Conservation (phyloP, 2,797 vertebrate species). For the Aerospiza tachiro region DNA sequence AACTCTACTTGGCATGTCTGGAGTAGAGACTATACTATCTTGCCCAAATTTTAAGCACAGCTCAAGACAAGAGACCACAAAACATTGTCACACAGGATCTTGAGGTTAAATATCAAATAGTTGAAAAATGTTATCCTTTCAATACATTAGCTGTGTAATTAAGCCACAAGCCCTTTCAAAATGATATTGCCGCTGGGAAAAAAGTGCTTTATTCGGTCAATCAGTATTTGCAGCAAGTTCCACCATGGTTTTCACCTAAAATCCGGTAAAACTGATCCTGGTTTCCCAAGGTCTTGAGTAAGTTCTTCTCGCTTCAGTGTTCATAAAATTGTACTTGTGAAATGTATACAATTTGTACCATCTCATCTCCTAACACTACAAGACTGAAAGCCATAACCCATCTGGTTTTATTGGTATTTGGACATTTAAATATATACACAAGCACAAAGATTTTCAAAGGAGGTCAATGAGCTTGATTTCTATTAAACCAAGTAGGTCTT, state of each 20-base stretch:
- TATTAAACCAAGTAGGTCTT: neutral
- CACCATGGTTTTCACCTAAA: neutral
- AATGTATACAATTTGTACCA: neutral
- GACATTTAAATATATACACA: neutral
- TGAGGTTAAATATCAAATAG: neutral
- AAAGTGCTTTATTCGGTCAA: neutral
- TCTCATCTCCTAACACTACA: neutral
- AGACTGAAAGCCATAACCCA: neutral
- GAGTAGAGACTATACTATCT: neutral
- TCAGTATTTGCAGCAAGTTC: neutral
- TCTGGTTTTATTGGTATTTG: neutral
- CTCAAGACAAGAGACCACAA: neutral
- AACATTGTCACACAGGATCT: neutral
- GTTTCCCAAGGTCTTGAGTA: neutral
- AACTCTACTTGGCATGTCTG: neutral
- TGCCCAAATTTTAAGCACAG: neutral
- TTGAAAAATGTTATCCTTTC: too few relatives aligned
- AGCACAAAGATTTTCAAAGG: neutral
- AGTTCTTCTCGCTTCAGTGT: neutral
- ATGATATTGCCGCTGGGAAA: neutral
- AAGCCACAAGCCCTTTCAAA: neutral
- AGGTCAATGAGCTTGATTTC: neutral
- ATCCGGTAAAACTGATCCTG: neutral
- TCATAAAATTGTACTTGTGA: neutral
- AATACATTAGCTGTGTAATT: neutral